Evolutionary conservation across 2,113 vertebrate genomes (phyloP), one percentile per base, ranked within the genome.

Genomic region (Tauraco erythrolophus): DNA sequence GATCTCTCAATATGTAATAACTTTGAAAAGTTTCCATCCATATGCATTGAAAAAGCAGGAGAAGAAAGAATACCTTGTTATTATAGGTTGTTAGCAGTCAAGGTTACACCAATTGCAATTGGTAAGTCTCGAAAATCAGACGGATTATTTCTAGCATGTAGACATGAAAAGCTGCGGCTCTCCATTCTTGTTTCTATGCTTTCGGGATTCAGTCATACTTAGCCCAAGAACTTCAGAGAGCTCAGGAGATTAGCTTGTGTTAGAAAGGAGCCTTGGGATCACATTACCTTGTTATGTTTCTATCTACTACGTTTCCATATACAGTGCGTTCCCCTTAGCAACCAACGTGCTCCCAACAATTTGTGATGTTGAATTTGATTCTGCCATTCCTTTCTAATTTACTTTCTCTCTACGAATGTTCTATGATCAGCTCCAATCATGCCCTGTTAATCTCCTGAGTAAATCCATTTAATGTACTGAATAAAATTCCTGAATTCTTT

Each of bases 11-110:
- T 94, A 96, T 54, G 57, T 61, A 95, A 19, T 56, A 76, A 76
- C 64, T 94, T 95, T 84, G 64, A 92, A 87, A 95, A 68, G 70
- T 76, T 92, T 95, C 80, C 88, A 94, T 57, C 58, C n/a, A 88
- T 64, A 72, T 5, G 48, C 65, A 94, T 7, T 60, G 86, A 76
- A 74, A 81, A 92, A 35, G 71, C 46, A 86, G 86, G 28, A 92
- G 70, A 76, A 95, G n/a, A 75, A 70, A 22, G 33, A 92, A 56
- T 5, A 68, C 18, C 23, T 68, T 12, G 4, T 18, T 54, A 31
- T 37, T 50, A 43, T 19, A 72, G 53, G 7, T 61, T 14, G 2
- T 64, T 64, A 90, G 50, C 17, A 70, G 37, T 54, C 60, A 88
- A 46, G 31, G 41, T 46, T 28, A 66, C 48, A 92, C 56, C n/a